Evolutionary conservation across 2,113 vertebrate species (phyloP).

Genomic region (Lontra canadensis): DNA sequence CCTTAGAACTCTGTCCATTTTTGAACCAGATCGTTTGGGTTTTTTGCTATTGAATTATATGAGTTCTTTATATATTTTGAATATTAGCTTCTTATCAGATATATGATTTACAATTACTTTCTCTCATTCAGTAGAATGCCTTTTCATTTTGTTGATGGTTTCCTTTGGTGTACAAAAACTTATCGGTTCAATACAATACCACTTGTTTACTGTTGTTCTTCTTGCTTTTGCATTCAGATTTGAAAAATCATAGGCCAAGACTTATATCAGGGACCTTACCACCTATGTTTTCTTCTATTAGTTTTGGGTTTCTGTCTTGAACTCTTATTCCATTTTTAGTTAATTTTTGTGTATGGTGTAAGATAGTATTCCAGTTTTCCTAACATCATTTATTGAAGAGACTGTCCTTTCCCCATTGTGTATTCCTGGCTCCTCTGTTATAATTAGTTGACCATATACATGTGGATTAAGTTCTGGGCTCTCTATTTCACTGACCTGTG

Average conservation of each 20-base stretch:
- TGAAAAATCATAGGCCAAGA: neutral
- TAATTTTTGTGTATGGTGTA: neutral
- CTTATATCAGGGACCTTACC: neutral
- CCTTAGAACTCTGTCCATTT: neutral
- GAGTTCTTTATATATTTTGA: neutral
- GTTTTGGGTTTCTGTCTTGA: neutral
- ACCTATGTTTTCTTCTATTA: neutral
- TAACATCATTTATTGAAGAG: neutral
- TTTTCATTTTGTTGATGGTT: neutral
- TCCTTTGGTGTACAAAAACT: neutral
- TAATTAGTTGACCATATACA: neutral
- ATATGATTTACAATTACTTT: neutral
- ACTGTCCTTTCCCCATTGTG: neutral
- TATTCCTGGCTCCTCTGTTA: neutral
- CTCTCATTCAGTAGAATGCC: neutral
- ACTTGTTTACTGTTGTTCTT: neutral
- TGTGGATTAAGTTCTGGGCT: neutral
- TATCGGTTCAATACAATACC: neutral
- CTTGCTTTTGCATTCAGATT: neutral
- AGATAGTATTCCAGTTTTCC: neutral
- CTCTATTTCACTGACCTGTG: neutral
- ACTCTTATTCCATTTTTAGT: neutral
- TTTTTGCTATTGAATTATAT: neutral
- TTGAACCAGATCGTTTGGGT: neutral
- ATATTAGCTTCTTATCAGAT: neutral